Evolutionary conservation across 2,113 vertebrate genomes (phyloP), one percentile per base, ranked within the genome.

Genomic region (Cyanistes caeruleus): DNA sequence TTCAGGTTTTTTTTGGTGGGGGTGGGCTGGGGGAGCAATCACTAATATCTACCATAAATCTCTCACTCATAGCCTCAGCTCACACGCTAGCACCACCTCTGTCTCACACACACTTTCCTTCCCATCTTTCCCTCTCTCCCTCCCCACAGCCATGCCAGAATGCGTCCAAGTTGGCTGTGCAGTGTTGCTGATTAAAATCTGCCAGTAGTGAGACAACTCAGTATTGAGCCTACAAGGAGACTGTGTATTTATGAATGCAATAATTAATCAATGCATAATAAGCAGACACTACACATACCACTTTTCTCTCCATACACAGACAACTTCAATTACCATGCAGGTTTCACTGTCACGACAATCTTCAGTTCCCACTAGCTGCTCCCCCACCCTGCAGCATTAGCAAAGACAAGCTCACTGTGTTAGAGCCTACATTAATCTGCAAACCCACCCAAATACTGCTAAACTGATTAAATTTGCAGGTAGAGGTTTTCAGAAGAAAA

Each of bases 251-350:
- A 72, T 19, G 17, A 94, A 81, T 46, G 49, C 58, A 89, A 39
- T 88, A 90, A 93, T 88, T 95, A 90, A 94, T 67, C 60, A 49
- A 43, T 84, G 55, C 15, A 41, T n/a, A 69, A 83, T 37, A 76
- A 64, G 53, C 41, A 51, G 3, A n/a, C 44, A 30, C 6, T 22
- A 21, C 0, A 0, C 20, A 7, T 31, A 25, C 4, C 0, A 2
- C 64, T 88, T 56, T 59, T 73, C 58, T 62, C 77, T 63, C 46
- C 27, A 9, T 4, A 16, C 0, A 11, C 24, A 80, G 69, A 65
- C 55, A 68, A 53, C 63, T 91, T 77, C 8, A 18, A 56, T 60
- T 82, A 63, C 69, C 44, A n/a, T 0, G 31, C 0, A 15, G 51
- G 35, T 62, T 91, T 59, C 31, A 13, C 8, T 53, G 64, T 59